Conservation (phyloP, 35 echinoderm and acorn worm species). For the Acanthaster planci region DNA sequence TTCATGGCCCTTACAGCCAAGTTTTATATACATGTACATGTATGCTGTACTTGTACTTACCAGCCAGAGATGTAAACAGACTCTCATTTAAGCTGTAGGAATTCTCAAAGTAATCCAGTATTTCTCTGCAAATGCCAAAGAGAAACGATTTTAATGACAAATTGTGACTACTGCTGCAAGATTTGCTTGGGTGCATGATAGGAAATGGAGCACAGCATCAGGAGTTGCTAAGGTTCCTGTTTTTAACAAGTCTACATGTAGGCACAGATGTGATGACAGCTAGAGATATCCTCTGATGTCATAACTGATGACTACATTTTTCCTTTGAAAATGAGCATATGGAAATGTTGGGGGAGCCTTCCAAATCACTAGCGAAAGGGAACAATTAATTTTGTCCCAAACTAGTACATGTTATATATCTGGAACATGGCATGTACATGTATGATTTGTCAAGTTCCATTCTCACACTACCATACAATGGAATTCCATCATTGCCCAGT, state of each 20-base stretch:
- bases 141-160: background rate
- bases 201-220: background rate
- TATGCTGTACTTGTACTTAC: constrained; percentile 45
- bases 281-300: background rate
- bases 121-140: constrained; percentile 69
- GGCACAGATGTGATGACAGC: background rate
- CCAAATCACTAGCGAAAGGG: no score
- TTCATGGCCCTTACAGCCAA: no score
- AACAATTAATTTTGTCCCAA: no score
- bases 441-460: no score
- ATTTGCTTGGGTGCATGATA: background rate
- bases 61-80: constrained; percentile 74
- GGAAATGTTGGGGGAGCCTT: no score
- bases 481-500: no score
- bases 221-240: background rate
- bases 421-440: no score
- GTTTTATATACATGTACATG: no score
- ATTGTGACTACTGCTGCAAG: background rate
- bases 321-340: no score
- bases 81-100: constrained; percentile 91
- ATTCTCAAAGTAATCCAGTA: constrained; percentile 94
- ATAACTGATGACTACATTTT: background rate
- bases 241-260: background rate
- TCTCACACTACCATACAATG: no score
- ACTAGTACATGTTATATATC: no score